Evolutionary conservation across 2,113 vertebrate genomes (phyloP).

Genomic region (Xiphias gladius): DNA sequence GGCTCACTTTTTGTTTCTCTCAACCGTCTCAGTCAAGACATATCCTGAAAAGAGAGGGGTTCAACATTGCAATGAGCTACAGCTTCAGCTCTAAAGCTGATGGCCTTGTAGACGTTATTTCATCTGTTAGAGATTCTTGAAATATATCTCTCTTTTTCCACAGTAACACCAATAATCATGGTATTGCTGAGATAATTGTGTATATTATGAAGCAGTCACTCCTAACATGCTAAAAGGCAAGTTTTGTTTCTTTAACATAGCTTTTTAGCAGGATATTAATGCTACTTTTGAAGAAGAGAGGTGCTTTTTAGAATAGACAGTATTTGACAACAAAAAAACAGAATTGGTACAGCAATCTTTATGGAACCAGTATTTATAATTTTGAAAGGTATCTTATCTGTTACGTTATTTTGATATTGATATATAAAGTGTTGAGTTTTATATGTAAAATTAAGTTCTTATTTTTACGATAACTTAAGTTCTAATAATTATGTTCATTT

Average conservation of each 20-base stretch:
- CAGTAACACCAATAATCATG: neutral
- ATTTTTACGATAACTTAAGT: neutral
- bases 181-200: neutral
- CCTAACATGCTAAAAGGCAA: neutral
- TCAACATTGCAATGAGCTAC: constrained; percentile 18
- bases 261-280: neutral
- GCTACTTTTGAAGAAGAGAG: neutral
- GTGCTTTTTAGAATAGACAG: neutral
- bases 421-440: neutral
- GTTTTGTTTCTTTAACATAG: neutral
- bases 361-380: neutral
- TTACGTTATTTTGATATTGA: neutral
- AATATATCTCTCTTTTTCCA: neutral
- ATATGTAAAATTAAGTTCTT: too few relatives aligned
- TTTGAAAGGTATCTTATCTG: neutral
- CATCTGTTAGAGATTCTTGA: constrained; percentile 24
- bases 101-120: constrained; percentile 25
- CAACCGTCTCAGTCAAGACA: constrained; percentile 11
- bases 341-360: neutral
- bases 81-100: constrained; percentile 1
- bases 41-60: neutral
- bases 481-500: too few relatives aligned
- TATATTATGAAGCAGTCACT: neutral
- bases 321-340: neutral
- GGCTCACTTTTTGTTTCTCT: constrained; percentile 15